Conservation (phyloP, 2,888 invertebrate species). For the Stratiomys singularior region DNA sequence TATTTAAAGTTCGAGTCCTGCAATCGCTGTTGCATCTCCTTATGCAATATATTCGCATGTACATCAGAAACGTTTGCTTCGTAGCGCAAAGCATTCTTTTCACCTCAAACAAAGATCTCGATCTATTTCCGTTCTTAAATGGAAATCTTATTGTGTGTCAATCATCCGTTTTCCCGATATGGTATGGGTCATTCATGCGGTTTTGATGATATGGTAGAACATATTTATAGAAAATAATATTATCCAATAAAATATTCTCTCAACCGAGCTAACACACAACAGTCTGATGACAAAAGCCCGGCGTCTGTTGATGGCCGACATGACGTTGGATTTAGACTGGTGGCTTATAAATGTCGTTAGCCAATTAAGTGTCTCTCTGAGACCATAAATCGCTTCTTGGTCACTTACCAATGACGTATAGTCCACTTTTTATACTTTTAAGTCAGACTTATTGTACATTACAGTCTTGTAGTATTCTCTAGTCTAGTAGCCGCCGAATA, state of each 20-base stretch:
- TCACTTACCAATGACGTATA: not conserved
- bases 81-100: too few species aligned
- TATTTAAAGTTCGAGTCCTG: too few species aligned
- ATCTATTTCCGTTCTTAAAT: conserved; percentile 31
- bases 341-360: conserved; percentile 40
- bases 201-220: conserved; percentile 27
- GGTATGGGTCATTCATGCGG: not conserved
- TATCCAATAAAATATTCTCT: conserved; percentile 16
- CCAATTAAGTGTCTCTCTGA: conserved; percentile 25
- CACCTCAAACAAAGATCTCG: not conserved
- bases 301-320: not conserved
- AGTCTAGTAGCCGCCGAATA: too few species aligned
- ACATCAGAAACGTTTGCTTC: too few species aligned
- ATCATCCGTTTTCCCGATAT: conserved; percentile 33
- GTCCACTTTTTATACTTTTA: not conserved
- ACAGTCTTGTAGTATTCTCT: too few species aligned
- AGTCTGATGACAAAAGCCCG: not conserved
- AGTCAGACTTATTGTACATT: too few species aligned
- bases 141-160: conserved; percentile 44
- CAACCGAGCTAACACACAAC: not conserved
- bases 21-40: too few species aligned
- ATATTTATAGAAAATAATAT: conserved; percentile 30
- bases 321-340: not conserved
- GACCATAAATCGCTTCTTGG: conserved; percentile 27
- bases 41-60: too few species aligned